Evolutionary conservation across 2,888 invertebrate species (phyloP).

Genomic region (Brachyptera risi): DNA sequence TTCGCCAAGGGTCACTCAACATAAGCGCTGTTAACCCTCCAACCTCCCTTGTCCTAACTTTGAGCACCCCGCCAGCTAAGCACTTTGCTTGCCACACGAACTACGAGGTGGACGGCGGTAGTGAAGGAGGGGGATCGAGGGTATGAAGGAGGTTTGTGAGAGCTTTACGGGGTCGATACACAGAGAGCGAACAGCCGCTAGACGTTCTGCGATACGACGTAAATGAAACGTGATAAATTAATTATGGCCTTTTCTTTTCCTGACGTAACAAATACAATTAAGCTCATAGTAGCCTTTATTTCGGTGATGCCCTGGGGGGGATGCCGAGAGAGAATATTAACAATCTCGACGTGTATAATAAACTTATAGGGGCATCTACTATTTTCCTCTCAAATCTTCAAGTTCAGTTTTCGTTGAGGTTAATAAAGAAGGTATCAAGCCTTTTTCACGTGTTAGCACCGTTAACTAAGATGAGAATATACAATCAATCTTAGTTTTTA

Average conservation of each 20-base stretch:
- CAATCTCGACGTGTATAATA: too few species aligned
- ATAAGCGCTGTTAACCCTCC: not conserved
- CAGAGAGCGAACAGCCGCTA: conserved; percentile 2
- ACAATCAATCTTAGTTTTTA: too few species aligned
- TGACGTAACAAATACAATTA: conserved; percentile 31
- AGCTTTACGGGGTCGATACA: conserved; percentile 19
- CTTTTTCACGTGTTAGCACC: too few species aligned
- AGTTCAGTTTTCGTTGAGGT: too few species aligned
- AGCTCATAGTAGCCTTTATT: not conserved
- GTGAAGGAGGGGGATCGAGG: too few species aligned
- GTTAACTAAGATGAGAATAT: too few species aligned
- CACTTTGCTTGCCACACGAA: conserved; percentile 5
- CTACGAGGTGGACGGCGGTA: not conserved
- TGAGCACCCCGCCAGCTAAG: conserved; percentile 7
- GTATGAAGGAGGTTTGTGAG: too few species aligned
- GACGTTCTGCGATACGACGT: conserved; percentile 9
- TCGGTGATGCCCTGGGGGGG: not conserved
- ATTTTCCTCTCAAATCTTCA: too few species aligned
- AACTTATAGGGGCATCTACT: too few species aligned
- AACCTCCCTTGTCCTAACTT: not conserved
- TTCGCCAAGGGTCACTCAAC: not conserved
- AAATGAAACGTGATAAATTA: conserved; percentile 33
- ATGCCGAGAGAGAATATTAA: too few species aligned
- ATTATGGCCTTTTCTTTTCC: conserved; percentile 29
- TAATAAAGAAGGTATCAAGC: too few species aligned